A percentile compares a stretch with the other conserved stretches of the same genome.
Evolutionary conservation across 2,888 invertebrate species (phyloP).

Genomic region (Poecilus cupreus): DNA sequence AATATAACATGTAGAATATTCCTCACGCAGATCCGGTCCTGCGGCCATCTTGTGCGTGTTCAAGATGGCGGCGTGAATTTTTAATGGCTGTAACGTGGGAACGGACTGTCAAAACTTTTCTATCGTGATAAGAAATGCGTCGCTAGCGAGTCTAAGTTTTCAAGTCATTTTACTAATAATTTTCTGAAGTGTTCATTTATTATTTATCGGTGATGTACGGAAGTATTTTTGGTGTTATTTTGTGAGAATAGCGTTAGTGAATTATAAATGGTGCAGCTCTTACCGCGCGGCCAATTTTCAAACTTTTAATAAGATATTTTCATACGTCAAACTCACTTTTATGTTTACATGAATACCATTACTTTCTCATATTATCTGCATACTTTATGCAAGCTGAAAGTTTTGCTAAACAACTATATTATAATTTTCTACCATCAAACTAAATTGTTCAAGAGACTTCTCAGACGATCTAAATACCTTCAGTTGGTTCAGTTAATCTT

Average conservation of each 20-base stretch:
- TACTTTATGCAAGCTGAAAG: too few relatives aligned
- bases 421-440: too few relatives aligned
- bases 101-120: conserved; percentile 28
- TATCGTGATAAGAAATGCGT: conserved; percentile 19
- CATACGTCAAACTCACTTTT: neutral
- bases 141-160: neutral
- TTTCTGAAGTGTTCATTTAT: conserved; percentile 27
- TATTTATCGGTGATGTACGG: conserved; percentile 3
- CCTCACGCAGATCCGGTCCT: too few relatives aligned
- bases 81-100: neutral
- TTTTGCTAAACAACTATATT: too few relatives aligned
- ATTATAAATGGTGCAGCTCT: neutral
- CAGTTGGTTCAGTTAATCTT: too few relatives aligned
- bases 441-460: too few relatives aligned
- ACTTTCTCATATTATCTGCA: too few relatives aligned
- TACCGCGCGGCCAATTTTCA: neutral
- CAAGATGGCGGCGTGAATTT: conserved; percentile 34
- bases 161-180: conserved; percentile 32
- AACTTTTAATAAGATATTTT: neutral
- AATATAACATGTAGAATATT: too few relatives aligned
- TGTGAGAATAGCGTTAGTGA: neutral
- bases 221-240: neutral
- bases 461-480: too few relatives aligned
- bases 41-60: neutral
- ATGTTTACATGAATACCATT: too few relatives aligned